phyloP scores from a whole-genome alignment of 1,140 invertebrate species.

The Drosophila bipectinata region DNA sequence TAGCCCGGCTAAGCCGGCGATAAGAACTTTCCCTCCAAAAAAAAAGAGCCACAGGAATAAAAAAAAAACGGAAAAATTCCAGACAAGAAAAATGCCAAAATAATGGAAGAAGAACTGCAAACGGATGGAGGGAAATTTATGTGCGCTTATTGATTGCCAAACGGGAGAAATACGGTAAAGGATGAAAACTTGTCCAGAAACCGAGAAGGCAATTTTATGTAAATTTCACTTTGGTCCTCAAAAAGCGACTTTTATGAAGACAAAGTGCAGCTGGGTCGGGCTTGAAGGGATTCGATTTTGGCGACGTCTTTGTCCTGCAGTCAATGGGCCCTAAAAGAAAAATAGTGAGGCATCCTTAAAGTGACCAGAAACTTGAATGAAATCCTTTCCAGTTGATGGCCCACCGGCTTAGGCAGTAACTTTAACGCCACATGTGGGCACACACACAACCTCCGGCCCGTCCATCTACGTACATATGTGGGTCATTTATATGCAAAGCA shows the following conservation, averaged over 20 bases:
- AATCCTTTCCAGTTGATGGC: slow-evolving; percentile 25
- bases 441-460: slow-evolving; percentile 17
- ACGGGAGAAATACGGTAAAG: slow-evolving; percentile 30
- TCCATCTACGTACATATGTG: slow-evolving; percentile 42
- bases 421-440: slow-evolving; percentile 54
- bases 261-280: slow-evolving; percentile 66
- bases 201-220: slow-evolving; percentile 61
- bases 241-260: slow-evolving; percentile 73
- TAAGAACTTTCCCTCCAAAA: slow-evolving; percentile 55
- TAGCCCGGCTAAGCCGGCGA: slow-evolving; percentile 58
- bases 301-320: slow-evolving; percentile 19
- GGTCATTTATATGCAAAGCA: slow-evolving; percentile 80
- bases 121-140: slow-evolving; percentile 73
- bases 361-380: slow-evolving; percentile 58
- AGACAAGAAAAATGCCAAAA: slow-evolving; percentile 41
- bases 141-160: slow-evolving; percentile 73
- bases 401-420: slow-evolving; percentile 9
- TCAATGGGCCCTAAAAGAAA: slow-evolving; percentile 53
- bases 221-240: slow-evolving; percentile 62
- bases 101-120: slow-evolving; percentile 62
- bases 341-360: slow-evolving; percentile 41
- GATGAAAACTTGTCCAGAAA: slow-evolving; percentile 42
- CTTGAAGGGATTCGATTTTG: slow-evolving; percentile 18
- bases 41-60: slow-evolving; percentile 22
- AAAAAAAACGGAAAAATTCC: slow-evolving; percentile 16